Evolutionary conservation across 2,113 vertebrate species (phyloP).

Genomic region (human (Homo sapiens)): DNA sequence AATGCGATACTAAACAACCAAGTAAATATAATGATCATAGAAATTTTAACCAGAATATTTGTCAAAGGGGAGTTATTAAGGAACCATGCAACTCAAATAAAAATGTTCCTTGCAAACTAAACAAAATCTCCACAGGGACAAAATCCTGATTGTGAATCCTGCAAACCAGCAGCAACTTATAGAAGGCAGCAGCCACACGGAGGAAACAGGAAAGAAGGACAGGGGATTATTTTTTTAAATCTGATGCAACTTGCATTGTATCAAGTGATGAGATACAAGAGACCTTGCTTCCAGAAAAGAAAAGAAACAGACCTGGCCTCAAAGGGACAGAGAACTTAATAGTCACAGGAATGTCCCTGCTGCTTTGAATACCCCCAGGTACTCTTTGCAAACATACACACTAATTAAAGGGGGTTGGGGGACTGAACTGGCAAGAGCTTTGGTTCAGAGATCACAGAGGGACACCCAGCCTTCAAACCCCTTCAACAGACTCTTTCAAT

Average conservation of each 20-base stretch:
- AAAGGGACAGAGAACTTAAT: background rate
- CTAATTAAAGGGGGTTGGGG: background rate
- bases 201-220: background rate
- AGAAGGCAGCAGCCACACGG: background rate
- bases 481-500: background rate
- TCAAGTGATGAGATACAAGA: background rate
- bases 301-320: conserved; percentile 26
- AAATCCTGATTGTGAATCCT: background rate
- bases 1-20: background rate
- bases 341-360: background rate
- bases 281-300: background rate
- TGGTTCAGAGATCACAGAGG: background rate
- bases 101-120: background rate
- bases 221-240: conserved; percentile 8
- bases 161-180: background rate
- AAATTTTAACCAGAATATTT: background rate
- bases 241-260: background rate
- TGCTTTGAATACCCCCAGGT: background rate
- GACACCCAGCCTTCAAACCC: background rate
- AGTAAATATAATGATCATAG: background rate
- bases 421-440: background rate
- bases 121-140: background rate
- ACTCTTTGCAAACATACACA: background rate
- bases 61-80: background rate
- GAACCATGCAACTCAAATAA: background rate